Percentiles rank a stretch among this genome's conserved stretches.
Evolutionary conservation across 2,797 vertebrate genomes (phyloP).

Genomic region (Poecilia velifera): DNA sequence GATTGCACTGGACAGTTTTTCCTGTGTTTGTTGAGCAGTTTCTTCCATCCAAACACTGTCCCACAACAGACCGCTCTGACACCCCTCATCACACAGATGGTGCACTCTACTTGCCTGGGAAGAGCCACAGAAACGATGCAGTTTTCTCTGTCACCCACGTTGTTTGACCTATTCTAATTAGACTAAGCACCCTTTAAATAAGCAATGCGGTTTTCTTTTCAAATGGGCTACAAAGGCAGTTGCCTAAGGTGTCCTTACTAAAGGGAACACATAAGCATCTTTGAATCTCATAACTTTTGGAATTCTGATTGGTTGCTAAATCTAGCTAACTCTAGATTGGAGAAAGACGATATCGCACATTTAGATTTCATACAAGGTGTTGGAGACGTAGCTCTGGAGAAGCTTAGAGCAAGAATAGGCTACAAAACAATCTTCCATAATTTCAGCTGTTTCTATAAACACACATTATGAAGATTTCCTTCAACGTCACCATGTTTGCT

Average conservation of each 20-base stretch:
- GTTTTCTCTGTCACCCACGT: conserved; percentile 44
- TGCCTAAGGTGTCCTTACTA: not conserved
- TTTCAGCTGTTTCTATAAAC: not conserved
- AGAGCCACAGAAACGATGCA: not conserved
- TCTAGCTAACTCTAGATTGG: not conserved
- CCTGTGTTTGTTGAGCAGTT: conserved; percentile 53
- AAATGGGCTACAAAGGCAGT: not conserved
- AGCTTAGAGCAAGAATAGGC: not conserved
- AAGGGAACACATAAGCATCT: not conserved
- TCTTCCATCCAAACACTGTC: conserved; percentile 50
- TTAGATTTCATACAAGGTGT: not conserved
- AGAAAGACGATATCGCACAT: not conserved
- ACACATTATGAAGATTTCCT: not conserved
- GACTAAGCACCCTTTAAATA: conserved; percentile 28
- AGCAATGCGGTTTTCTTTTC: not conserved
- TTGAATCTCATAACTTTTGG: not conserved
- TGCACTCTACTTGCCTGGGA: conserved; percentile 22
- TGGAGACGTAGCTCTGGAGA: not conserved
- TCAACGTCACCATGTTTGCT: not conserved
- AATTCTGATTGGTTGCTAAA: not conserved
- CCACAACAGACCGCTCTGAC: conserved; percentile 23
- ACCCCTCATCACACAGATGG: conserved; percentile 20
- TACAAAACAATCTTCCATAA: not conserved
- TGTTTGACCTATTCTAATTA: conserved; percentile 38
- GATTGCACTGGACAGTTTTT: conserved; percentile 42